Evolutionary conservation across 2,888 invertebrate genomes (phyloP).

Genomic region (Nipponacmea schrenckii): DNA sequence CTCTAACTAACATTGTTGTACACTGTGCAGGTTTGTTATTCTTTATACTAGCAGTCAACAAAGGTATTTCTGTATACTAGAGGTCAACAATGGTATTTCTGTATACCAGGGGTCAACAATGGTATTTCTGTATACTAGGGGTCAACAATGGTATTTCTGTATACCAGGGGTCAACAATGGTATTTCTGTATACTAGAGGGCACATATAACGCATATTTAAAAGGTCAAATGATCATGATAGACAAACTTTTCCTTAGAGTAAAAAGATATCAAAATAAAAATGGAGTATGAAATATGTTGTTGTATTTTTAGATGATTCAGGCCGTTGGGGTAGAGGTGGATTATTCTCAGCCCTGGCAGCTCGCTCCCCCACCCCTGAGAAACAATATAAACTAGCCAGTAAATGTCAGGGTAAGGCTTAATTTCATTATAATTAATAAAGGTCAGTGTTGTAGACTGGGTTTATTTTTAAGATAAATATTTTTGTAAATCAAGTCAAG

Average conservation of each 20-base stretch:
- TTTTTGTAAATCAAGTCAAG: no score
- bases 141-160: no score
- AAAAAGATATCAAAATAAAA: neutral
- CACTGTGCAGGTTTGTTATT: conserved; percentile 66
- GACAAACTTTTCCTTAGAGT: neutral
- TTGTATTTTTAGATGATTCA: conserved; percentile 59
- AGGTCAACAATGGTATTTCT: no score
- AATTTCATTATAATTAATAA: neutral
- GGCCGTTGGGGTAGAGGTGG: conserved; percentile 69
- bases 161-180: no score
- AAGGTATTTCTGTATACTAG: no score
- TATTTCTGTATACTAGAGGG: no score
- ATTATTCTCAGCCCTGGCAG: conserved; percentile 64
- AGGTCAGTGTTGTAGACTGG: neutral
- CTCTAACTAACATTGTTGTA: conserved; percentile 58
- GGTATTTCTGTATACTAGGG: no score
- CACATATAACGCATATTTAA: no score
- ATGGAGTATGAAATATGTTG: neutral
- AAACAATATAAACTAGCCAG: conserved; percentile 63
- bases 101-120: no score
- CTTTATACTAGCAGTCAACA: neutral
- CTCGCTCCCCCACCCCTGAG: conserved; percentile 52
- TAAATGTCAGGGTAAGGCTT: conserved; percentile 62
- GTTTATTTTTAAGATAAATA: neutral
- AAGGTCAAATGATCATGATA: no score